Evolutionary conservation across 1,140 invertebrate genomes (phyloP), one percentile per base, ranked within the genome.

Genomic region (Drosophila nannoptera): DNA sequence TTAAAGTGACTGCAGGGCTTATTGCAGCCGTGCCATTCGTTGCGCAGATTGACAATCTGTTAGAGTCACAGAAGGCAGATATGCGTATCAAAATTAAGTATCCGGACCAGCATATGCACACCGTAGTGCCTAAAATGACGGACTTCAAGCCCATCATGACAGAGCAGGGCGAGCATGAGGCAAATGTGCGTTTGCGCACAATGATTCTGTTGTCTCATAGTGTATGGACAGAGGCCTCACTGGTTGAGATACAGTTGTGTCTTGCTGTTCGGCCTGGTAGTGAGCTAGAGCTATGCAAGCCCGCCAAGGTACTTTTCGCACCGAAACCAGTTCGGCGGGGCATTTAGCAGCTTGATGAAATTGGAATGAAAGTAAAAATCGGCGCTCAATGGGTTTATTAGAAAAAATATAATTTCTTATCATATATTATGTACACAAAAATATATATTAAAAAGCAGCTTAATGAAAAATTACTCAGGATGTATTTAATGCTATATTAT

Each of bases 1-100:
- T 97, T n/a, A 97, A 98, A 89, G 98, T 98, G 84, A 97, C 96
- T 14, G 97, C 97, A 0, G 97, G 97, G 0, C 92, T 99, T 0
- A 93, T 98, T 29, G 92, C 97, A 35, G 95, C 95, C 14, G 93
- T 98, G 31, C 93, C 93, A 7, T 91, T 98, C 38, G 95, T 97
- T 80, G 96, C 96, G 0, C 95, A 96, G 88, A 92, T 99, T 64
- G 91, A 93, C 46, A 94, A 97, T 90, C 90, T 98, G 48, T 91
- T 93, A 16, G 93, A 96, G 50, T 68, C 89, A 90, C 95, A 3
- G 90, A 90, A 61, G 92, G 93, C 81, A 12, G 81, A 90, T 63
- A 90, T 98, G 52, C 91, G 96, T 61, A 92, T 98, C 31, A 95
- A 95, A 90, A 93, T 98, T 11, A 94, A 96, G 75, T 98, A 98